These are phyloP conservation scores for Podarcis lilfordi DNA, from an alignment of 2,797 vertebrate genomes.

Conservation along the genomic window DNA sequence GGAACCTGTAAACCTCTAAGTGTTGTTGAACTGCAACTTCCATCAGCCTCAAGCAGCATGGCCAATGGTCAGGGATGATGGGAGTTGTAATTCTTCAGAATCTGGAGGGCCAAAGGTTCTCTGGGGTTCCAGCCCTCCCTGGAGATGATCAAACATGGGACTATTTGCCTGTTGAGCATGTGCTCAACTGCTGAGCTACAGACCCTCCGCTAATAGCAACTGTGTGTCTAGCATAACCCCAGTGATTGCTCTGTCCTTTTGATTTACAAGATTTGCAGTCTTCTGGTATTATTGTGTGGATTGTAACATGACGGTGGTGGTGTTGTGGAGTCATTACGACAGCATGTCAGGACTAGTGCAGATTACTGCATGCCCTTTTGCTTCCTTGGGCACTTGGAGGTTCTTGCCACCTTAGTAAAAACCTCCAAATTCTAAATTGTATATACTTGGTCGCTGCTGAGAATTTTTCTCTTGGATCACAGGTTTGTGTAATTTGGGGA, in stretches of 20 bases:
- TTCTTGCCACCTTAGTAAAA: background rate
- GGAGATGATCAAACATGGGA: background rate
- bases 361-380: background rate
- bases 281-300: background rate
- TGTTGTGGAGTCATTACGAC: background rate
- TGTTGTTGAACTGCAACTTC: background rate
- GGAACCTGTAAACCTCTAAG: background rate
- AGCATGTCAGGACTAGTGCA: background rate
- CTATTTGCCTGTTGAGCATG: background rate
- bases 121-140: background rate
- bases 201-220: background rate
- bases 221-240: background rate
- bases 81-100: background rate
- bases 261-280: background rate
- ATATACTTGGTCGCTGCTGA: background rate
- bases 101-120: background rate
- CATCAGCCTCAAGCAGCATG: background rate
- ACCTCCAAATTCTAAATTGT: background rate
- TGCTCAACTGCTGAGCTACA: background rate
- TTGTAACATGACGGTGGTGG: background rate
- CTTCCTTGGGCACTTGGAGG: background rate
- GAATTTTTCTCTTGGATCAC: constrained; percentile 31
- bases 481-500: constrained; percentile 2
- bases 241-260: background rate
- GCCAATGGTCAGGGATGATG: background rate